Conservation (phyloP, 1,140 invertebrate species). For the Leptonema lineaticorne region DNA sequence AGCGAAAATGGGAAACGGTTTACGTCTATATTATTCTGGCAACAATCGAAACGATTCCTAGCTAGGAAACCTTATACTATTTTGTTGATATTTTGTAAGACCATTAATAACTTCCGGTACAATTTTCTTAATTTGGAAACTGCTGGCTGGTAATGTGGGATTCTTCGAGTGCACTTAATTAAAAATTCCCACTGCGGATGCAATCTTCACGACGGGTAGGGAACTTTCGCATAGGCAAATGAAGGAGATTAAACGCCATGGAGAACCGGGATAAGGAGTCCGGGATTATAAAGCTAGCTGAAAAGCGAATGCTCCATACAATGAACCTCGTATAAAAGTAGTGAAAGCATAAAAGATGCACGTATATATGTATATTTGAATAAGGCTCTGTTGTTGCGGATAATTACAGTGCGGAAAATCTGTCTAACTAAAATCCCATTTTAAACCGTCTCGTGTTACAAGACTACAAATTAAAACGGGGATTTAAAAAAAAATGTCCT, state of each 20-base stretch:
- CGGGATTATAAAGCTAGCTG: conserved; percentile 13
- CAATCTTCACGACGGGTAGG: neutral
- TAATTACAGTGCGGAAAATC: neutral
- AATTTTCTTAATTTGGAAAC: neutral
- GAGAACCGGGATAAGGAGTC: conserved; percentile 22
- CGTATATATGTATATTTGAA: too few species aligned
- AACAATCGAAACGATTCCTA: too few species aligned
- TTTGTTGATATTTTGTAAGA: too few species aligned
- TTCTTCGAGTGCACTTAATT: conserved; percentile 24
- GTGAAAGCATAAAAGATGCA: neutral
- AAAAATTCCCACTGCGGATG: conserved; percentile 21
- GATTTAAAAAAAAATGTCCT: too few species aligned
- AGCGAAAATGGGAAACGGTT: too few species aligned
- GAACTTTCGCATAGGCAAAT: neutral
- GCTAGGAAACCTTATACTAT: too few species aligned
- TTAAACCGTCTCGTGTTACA: too few species aligned
- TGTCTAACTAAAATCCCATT: neutral
- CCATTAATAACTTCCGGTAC: too few species aligned
- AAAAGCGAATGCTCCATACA: neutral
- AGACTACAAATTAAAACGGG: too few species aligned
- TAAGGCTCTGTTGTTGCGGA: too few species aligned
- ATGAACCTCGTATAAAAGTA: neutral
- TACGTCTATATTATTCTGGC: too few species aligned
- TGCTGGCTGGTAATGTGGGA: neutral
- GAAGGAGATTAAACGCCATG: conserved; percentile 20